Conservation (phyloP, 2,797 vertebrate species). For the Falco biarmicus region DNA sequence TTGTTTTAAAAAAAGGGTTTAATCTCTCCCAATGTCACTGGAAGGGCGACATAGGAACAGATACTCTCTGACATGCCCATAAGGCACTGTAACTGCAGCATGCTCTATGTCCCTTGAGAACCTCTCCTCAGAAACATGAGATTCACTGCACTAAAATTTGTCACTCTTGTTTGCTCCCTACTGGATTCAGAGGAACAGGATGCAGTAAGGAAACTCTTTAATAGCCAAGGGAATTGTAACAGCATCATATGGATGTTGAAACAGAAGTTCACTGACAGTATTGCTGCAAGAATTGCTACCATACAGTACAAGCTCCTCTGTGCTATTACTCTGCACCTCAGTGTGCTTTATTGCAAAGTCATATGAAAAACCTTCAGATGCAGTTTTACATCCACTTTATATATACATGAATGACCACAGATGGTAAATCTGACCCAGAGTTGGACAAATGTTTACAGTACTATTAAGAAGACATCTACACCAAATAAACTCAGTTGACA, state of each 20-base stretch:
- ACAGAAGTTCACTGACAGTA: not conserved
- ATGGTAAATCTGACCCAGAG: not conserved
- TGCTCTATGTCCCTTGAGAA: not conserved
- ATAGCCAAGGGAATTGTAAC: not conserved
- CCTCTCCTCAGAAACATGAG: not conserved
- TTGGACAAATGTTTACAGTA: not conserved
- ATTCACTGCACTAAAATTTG: not conserved
- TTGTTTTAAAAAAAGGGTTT: not conserved
- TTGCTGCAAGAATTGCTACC: not conserved
- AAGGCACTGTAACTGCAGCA: not conserved
- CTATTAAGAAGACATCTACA: not conserved
- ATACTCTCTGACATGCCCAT: not conserved
- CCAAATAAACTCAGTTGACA: not conserved
- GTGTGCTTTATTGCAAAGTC: not conserved
- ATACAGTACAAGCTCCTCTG: not conserved
- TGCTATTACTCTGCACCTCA: not conserved
- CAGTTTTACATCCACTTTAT: not conserved
- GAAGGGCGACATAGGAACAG: not conserved
- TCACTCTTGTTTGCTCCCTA: not conserved
- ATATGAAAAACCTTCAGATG: not conserved
- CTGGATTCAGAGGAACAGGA: not conserved
- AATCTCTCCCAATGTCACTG: not conserved
- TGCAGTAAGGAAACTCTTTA: not conserved
- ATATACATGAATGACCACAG: not conserved
- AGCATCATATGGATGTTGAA: not conserved